These are phyloP conservation scores for Agriopis aurantiaria DNA, from an alignment of 2,888 invertebrate genomes.

Conservation along the genomic window DNA sequence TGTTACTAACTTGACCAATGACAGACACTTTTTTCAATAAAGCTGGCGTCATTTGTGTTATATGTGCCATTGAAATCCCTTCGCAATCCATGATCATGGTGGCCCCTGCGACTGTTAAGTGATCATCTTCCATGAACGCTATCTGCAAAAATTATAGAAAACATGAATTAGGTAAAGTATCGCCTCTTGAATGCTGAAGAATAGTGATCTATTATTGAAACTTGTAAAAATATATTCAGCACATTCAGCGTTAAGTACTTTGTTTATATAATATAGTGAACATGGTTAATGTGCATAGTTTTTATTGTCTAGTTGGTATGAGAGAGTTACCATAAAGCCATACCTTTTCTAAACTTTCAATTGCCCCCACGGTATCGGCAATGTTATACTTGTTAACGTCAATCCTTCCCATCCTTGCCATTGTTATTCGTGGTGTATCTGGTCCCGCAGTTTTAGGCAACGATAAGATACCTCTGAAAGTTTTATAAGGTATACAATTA, in stretches of 20 bases:
- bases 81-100: constrained; percentile 78
- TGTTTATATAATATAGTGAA: neutral
- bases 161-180: neutral
- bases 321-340: too few relatives aligned
- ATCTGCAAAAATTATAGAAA: constrained; percentile 51
- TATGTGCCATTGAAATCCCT: constrained; percentile 73
- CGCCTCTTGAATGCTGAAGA: neutral
- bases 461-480: constrained; percentile 49
- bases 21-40: constrained; percentile 74
- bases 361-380: constrained; percentile 56
- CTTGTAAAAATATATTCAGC: neutral
- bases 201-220: neutral
- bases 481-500: neutral
- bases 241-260: too few relatives aligned
- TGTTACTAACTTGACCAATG: constrained; percentile 57
- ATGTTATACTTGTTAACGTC: constrained; percentile 67
- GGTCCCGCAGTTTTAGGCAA: constrained; percentile 58
- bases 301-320: neutral
- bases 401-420: constrained; percentile 80
- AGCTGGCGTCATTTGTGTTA: constrained; percentile 73
- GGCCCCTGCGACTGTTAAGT: constrained; percentile 71
- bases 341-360: constrained; percentile 56
- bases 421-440: constrained; percentile 74
- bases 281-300: neutral
- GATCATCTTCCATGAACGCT: constrained; percentile 80